These are phyloP conservation scores for Priocnemis perturbator DNA, from an alignment of 2,888 invertebrate species.

Conservation along the genomic window DNA sequence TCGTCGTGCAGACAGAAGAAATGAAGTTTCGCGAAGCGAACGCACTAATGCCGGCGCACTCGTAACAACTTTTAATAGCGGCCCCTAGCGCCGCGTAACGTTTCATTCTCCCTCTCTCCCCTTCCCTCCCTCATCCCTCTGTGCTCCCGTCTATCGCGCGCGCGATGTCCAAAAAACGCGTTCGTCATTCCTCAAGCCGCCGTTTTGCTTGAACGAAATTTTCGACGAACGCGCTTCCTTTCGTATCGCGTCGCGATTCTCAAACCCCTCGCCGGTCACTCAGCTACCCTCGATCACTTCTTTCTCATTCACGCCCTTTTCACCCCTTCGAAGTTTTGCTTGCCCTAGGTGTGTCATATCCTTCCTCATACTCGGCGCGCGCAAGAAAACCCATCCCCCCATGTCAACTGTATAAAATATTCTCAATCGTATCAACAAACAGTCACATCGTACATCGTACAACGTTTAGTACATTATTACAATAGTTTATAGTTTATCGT, in stretches of 20 bases:
- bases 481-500: slow-evolving; percentile 69
- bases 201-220: neutral
- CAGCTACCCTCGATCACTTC: neutral
- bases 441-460: slow-evolving; percentile 74
- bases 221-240: neutral
- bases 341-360: slow-evolving; percentile 26
- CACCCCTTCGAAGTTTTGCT: slow-evolving; percentile 8
- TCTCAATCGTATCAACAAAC: slow-evolving; percentile 75
- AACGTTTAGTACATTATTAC: slow-evolving; percentile 74
- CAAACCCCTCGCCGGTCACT: neutral
- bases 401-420: slow-evolving; percentile 75
- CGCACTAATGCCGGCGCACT: slow-evolving; percentile 58
- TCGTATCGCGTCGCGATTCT: neutral
- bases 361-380: slow-evolving; percentile 51
- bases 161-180: slow-evolving; percentile 35
- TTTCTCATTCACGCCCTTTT: neutral
- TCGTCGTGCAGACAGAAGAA: slow-evolving; percentile 13
- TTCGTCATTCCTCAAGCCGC: slow-evolving; percentile 21
- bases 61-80: slow-evolving; percentile 45
- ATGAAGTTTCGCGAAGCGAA: slow-evolving; percentile 19
- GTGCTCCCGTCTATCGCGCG: slow-evolving; percentile 22
- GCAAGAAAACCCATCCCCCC: slow-evolving; percentile 51
- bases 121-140: slow-evolving; percentile 13
- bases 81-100: slow-evolving; percentile 2
- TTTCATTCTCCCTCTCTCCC: slow-evolving; percentile 15